A percentile compares a stretch with the other conserved stretches of the same genome.
Conservation (phyloP, 2,113 vertebrate genomes). For the Rhynchomys soricoides region DNA sequence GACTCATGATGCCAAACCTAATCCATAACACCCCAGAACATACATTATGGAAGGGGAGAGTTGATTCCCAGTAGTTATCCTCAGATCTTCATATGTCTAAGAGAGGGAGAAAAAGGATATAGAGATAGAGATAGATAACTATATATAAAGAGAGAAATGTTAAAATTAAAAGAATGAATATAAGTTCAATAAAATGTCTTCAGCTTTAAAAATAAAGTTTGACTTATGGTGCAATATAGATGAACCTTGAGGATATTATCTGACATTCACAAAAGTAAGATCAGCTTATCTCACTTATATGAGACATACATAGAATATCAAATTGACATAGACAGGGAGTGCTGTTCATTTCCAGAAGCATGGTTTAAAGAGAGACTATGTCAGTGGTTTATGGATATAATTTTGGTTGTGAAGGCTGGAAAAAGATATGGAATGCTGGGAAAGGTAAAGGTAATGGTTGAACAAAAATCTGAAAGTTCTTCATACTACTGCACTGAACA, state of each 20-base stretch:
- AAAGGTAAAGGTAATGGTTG: background rate
- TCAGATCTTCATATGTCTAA: background rate
- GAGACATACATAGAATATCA: background rate
- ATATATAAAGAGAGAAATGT: accelerated
- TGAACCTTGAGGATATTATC: background rate
- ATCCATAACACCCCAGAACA: background rate
- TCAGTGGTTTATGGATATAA: background rate
- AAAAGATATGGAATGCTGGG: too few species aligned
- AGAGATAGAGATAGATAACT: background rate
- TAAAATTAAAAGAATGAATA: background rate
- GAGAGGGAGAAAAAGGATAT: too few species aligned
- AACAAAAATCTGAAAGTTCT: background rate
- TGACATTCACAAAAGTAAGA: background rate
- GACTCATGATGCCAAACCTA: too few species aligned
- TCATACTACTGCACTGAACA: background rate
- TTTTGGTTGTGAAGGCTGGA: background rate
- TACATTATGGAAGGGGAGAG: background rate
- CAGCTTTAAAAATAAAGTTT: background rate
- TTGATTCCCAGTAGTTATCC: background rate
- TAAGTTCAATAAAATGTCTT: background rate
- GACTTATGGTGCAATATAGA: background rate
- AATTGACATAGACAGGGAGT: background rate
- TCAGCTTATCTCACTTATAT: background rate
- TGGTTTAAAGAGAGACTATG: background rate
- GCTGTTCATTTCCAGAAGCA: background rate